phyloP scores from a whole-genome alignment of 2,888 invertebrate species.

The Xylota sylvarum region DNA sequence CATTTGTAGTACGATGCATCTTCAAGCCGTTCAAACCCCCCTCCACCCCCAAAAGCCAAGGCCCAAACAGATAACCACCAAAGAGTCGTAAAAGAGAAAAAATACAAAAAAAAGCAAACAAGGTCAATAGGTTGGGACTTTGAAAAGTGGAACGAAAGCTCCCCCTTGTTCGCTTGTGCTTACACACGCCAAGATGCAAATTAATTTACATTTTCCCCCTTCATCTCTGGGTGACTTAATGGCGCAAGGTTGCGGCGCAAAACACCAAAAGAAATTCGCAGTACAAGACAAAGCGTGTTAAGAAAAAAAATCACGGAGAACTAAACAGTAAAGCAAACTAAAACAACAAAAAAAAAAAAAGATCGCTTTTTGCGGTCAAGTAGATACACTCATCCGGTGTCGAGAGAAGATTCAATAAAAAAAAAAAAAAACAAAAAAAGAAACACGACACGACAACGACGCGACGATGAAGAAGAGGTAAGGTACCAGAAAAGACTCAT shows the following conservation, averaged over 20 bases:
- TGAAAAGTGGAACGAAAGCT: slow-evolving; percentile 61
- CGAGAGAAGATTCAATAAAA: slow-evolving; percentile 53
- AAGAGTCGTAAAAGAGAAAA: slow-evolving; percentile 8
- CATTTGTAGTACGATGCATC: slow-evolving; percentile 43
- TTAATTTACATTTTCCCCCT: slow-evolving; percentile 45
- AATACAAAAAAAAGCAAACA: slow-evolving; percentile 43
- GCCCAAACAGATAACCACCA: slow-evolving; percentile 24
- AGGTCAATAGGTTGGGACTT: slow-evolving; percentile 71
- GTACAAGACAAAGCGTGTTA: slow-evolving; percentile 45
- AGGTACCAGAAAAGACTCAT: slow-evolving; percentile 46
- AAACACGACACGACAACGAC: slow-evolving; percentile 14
- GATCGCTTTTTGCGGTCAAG: slow-evolving; percentile 68
- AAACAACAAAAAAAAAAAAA: slow-evolving; percentile 29
- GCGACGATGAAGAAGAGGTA: slow-evolving; percentile 30
- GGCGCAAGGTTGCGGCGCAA: slow-evolving; percentile 66
- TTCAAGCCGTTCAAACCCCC: slow-evolving; percentile 11
- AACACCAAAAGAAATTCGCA: slow-evolving; percentile 57
- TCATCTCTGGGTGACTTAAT: slow-evolving; percentile 46
- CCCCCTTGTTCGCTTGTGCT: slow-evolving; percentile 35
- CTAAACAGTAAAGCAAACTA: slow-evolving; percentile 13
- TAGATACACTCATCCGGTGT: slow-evolving; percentile 67
- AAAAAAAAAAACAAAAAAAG: slow-evolving; percentile 24
- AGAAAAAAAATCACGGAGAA: slow-evolving; percentile 4
- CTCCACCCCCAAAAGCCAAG: not conserved
- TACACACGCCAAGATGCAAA: slow-evolving; percentile 61